A percentile compares a stretch with the other conserved stretches of the same genome.
Conservation (phyloP, 53 echinoderm and acorn worm genomes). For the Zoroaster sp. region DNA sequence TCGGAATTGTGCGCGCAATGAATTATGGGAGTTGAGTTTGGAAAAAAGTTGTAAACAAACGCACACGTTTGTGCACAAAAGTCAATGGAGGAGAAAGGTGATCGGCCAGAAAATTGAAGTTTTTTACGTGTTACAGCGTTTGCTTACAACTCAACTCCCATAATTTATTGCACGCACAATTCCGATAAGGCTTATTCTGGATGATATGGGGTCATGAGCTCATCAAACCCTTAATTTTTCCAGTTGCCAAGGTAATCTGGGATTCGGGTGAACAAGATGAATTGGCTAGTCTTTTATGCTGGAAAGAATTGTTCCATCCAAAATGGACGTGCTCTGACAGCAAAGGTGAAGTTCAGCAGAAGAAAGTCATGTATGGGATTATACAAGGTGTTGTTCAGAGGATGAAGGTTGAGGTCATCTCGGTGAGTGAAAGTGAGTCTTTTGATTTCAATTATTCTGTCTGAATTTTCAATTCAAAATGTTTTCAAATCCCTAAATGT, state of each 20-base stretch:
- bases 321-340: background rate
- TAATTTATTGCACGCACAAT: background rate
- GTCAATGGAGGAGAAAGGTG: no score
- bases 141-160: no score
- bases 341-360: background rate
- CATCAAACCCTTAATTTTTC: slow-evolving; percentile 15
- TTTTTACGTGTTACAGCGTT: no score
- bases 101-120: no score
- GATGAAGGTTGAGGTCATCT: background rate
- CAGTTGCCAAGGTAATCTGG: slow-evolving; percentile 34
- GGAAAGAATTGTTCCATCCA: background rate
- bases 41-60: background rate
- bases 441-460: no score
- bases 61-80: background rate
- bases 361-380: background rate
- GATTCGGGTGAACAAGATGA: slow-evolving; percentile 1
- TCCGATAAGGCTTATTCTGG: background rate
- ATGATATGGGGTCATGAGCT: slow-evolving; percentile 51
- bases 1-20: no score
- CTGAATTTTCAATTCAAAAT: no score
- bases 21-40: background rate
- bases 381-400: slow-evolving; percentile 15
- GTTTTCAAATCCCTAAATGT: no score
- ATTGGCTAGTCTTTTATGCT: background rate
- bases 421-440: background rate